Percentiles rank a stretch among this genome's conserved stretches.
Evolutionary conservation across 2,888 invertebrate genomes (phyloP).

Genomic region (Drosophila acutilabella): DNA sequence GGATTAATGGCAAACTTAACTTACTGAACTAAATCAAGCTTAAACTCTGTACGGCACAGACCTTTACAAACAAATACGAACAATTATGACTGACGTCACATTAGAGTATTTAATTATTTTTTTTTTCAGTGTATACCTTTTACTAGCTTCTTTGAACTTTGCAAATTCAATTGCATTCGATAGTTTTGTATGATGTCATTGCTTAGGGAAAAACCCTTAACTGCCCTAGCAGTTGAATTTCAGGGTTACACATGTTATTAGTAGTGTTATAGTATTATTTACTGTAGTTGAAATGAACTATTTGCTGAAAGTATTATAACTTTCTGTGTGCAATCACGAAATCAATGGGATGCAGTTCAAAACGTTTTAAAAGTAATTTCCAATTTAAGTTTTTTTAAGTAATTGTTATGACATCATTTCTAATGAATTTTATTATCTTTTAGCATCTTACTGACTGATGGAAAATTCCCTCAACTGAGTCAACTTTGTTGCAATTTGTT

Average conservation of each 20-base stretch:
- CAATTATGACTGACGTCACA: no score
- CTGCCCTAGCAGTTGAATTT: no score
- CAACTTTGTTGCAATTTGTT: not conserved
- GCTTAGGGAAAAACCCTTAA: no score
- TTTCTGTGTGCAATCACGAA: not conserved
- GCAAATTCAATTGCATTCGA: not conserved
- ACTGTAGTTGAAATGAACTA: no score
- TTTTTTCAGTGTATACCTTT: no score
- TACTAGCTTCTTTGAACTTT: not conserved
- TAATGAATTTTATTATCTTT: constrained; percentile 8
- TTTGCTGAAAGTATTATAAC: not conserved
- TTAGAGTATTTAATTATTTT: no score
- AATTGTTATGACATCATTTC: constrained; percentile 12
- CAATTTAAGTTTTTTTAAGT: not conserved
- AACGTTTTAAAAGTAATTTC: not conserved
- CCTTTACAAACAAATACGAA: no score
- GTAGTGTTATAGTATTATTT: no score
- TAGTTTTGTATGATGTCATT: not conserved
- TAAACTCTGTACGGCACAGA: no score
- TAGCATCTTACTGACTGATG: not conserved
- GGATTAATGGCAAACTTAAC: not conserved
- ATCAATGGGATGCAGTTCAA: not conserved
- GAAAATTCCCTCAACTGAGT: constrained; percentile 8
- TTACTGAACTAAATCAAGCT: no score
- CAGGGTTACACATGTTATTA: no score